Conservation (phyloP, 2,888 invertebrate species). For the Eilema depressum region DNA sequence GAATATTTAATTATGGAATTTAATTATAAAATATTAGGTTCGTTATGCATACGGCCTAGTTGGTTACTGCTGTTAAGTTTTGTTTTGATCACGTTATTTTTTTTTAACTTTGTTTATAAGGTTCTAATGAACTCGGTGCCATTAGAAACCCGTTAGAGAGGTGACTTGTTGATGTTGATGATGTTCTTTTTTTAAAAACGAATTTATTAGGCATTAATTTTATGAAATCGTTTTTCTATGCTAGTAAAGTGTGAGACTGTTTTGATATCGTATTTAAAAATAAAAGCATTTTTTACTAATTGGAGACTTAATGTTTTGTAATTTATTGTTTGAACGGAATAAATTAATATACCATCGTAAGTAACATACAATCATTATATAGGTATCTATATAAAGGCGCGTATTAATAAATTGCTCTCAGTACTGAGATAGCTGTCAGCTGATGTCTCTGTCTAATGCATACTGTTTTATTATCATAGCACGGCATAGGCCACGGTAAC, state of each 20-base stretch:
- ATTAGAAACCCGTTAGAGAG: constrained; percentile 16
- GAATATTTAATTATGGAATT: constrained; percentile 45
- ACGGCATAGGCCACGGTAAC: too few species aligned
- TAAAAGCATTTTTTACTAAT: not conserved
- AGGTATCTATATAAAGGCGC: too few species aligned
- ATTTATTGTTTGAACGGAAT: not conserved
- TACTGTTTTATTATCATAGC: too few species aligned
- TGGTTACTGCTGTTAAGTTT: constrained; percentile 6
- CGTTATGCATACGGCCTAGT: constrained; percentile 24
- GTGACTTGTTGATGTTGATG: constrained; percentile 16
- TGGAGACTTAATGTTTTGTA: not conserved
- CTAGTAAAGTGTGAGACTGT: constrained; percentile 1
- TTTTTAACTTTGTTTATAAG: not conserved
- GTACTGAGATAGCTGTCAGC: too few species aligned
- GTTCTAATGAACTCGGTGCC: constrained; percentile 8
- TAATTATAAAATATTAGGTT: constrained; percentile 34
- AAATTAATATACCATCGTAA: too few species aligned
- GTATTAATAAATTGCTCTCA: too few species aligned
- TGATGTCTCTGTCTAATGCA: too few species aligned
- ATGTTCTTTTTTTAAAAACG: constrained; percentile 3
- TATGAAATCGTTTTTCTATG: constrained; percentile 9
- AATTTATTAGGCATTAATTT: constrained; percentile 11
- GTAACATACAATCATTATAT: too few species aligned
- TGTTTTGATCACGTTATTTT: constrained; percentile 10
- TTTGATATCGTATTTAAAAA: not conserved